Conservation (phyloP, 2,888 invertebrate genomes). For the Patella caerulea region DNA sequence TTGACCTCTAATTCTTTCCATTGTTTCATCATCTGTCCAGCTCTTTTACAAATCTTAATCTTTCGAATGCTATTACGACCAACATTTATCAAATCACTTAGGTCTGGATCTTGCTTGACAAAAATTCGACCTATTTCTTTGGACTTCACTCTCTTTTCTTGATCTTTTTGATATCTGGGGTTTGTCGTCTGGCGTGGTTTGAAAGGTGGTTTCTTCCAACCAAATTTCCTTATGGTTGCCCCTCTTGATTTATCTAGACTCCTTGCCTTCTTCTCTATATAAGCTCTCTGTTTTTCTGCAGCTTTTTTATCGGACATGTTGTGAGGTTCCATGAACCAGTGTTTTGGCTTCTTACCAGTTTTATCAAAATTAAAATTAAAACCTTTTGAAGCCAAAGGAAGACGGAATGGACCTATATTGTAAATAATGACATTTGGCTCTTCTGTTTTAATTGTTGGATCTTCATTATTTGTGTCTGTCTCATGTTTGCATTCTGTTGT, state of each 20-base stretch:
- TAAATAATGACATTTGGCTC: conserved; percentile 4
- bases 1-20: conserved; percentile 6
- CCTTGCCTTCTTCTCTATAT: conserved; percentile 39
- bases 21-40: background rate
- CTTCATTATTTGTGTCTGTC: background rate
- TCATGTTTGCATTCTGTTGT: background rate
- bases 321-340: conserved; percentile 56
- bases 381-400: conserved; percentile 54
- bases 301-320: conserved; percentile 43
- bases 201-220: conserved; percentile 6
- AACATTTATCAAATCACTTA: background rate
- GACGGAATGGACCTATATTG: conserved; percentile 42
- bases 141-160: background rate
- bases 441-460: background rate
- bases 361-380: conserved; percentile 54
- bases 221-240: conserved; percentile 8
- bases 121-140: background rate
- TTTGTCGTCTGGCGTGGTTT: background rate
- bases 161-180: background rate
- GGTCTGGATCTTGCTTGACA: background rate
- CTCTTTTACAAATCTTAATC: background rate
- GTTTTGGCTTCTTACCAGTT: conserved; percentile 54
- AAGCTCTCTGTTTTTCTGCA: conserved; percentile 43
- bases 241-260: conserved; percentile 11
- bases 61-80: background rate